These are phyloP conservation scores for Choloepus didactylus DNA, from an alignment of 2,797 vertebrate species.

Conservation along the genomic window DNA sequence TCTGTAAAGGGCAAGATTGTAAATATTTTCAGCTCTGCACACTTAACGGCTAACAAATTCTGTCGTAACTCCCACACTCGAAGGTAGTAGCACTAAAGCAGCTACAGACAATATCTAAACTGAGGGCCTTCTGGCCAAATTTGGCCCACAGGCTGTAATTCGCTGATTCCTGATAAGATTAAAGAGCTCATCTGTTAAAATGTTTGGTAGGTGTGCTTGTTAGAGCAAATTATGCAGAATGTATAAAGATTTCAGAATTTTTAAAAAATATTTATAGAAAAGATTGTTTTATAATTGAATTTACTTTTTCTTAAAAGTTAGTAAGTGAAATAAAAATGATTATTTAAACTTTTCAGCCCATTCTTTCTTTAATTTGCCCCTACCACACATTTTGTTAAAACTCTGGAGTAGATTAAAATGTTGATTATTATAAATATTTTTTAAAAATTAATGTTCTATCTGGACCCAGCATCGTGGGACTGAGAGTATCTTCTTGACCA, in stretches of 20 bases:
- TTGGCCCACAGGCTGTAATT: not conserved
- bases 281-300: not conserved
- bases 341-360: not conserved
- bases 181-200: not conserved
- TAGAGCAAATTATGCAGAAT: constrained; percentile 1
- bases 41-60: not conserved
- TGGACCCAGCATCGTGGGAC: no score
- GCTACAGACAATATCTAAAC: rapidly evolving
- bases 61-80: not conserved
- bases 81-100: not conserved
- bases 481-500: no score
- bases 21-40: not conserved
- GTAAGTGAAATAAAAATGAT: not conserved
- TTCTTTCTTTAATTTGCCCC: constrained; percentile 43
- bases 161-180: not conserved
- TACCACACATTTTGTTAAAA: not conserved
- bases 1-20: not conserved
- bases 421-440: not conserved
- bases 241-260: constrained; percentile 11
- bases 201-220: not conserved
- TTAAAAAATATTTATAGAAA: not conserved
- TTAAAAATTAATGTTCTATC: not conserved
- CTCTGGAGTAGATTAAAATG: not conserved
- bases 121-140: not conserved
- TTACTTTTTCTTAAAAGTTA: not conserved